phyloP scores from a whole-genome alignment of 2,888 invertebrate species.

The Caenorhabditis sp. region DNA sequence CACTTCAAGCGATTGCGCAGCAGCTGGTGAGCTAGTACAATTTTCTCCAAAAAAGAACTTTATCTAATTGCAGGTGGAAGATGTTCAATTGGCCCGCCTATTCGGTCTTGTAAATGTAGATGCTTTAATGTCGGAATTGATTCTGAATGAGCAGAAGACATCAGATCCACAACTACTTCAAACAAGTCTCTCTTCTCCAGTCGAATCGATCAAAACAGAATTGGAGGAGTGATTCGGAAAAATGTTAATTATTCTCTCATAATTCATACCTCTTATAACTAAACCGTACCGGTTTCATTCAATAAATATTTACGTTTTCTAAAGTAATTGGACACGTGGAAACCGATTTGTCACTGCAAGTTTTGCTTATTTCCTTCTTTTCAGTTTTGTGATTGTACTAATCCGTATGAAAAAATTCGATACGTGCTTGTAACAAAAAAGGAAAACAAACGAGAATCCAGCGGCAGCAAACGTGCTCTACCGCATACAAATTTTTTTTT shows the following conservation, averaged over 20 bases:
- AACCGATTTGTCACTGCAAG: too few relatives aligned
- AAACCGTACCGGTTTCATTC: background rate
- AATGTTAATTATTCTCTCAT: background rate
- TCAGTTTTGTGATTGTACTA: too few relatives aligned
- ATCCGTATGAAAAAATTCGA: too few relatives aligned
- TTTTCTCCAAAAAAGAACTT: constrained; percentile 3
- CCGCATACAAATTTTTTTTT: too few relatives aligned
- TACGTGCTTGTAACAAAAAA: too few relatives aligned
- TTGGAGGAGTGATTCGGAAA: constrained; percentile 12
- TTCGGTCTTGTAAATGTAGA: constrained; percentile 66
- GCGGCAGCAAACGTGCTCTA: too few relatives aligned
- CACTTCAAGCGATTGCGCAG: constrained; percentile 54
- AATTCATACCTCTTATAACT: background rate
- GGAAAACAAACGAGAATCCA: too few relatives aligned
- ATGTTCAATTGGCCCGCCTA: constrained; percentile 64
- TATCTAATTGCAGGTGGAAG: constrained; percentile 49
- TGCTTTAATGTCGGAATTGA: constrained; percentile 61
- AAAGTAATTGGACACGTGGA: too few relatives aligned
- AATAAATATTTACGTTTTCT: background rate
- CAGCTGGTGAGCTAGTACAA: constrained; percentile 43
- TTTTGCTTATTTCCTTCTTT: too few relatives aligned
- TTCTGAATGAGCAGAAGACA: constrained; percentile 53
- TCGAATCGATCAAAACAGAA: constrained; percentile 31
- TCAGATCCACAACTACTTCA: constrained; percentile 37
- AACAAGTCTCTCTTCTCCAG: constrained; percentile 32